Conservation (phyloP, 2,888 invertebrate species). For the Platypus cylindrus region DNA sequence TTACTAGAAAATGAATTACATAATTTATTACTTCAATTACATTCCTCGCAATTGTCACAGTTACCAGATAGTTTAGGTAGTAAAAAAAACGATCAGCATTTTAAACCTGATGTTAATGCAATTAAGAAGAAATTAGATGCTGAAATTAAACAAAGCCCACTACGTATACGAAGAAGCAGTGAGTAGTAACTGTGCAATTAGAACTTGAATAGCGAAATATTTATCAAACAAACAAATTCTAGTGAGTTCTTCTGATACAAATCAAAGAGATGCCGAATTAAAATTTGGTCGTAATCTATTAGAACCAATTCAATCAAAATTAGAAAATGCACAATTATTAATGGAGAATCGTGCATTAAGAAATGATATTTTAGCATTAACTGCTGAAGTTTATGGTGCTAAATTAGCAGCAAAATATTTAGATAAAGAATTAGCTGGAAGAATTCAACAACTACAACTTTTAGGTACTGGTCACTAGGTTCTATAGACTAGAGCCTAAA, state of each 20-base stretch:
- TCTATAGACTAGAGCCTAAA: background rate
- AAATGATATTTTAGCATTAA: slow-evolving; percentile 58
- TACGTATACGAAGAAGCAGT: slow-evolving; percentile 30
- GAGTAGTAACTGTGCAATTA: slow-evolving; percentile 6
- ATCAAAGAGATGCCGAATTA: slow-evolving; percentile 26
- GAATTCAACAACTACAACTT: slow-evolving; percentile 77
- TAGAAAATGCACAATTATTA: slow-evolving; percentile 47
- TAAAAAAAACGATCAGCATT: slow-evolving; percentile 29
- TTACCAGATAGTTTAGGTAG: slow-evolving; percentile 33
- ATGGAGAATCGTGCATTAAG: slow-evolving; percentile 58
- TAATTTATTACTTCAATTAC: slow-evolving; percentile 47
- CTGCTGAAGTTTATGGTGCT: slow-evolving; percentile 74
- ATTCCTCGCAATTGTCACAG: slow-evolving; percentile 45
- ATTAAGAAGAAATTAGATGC: slow-evolving; percentile 36
- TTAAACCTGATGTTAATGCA: slow-evolving; percentile 33
- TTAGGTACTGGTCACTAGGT: slow-evolving; percentile 42
- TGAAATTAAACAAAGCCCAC: slow-evolving; percentile 34
- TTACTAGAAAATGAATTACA: slow-evolving; percentile 50
- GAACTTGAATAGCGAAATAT: background rate
- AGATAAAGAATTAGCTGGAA: slow-evolving; percentile 69
- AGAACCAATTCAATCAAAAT: slow-evolving; percentile 35
- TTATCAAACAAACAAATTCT: too few species aligned
- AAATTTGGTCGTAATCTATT: slow-evolving; percentile 32
- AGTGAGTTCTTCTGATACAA: slow-evolving; percentile 17
- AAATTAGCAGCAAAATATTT: slow-evolving; percentile 74